phyloP scores from a whole-genome alignment of 2,888 invertebrate genomes.

The Dolomedes plantarius region DNA sequence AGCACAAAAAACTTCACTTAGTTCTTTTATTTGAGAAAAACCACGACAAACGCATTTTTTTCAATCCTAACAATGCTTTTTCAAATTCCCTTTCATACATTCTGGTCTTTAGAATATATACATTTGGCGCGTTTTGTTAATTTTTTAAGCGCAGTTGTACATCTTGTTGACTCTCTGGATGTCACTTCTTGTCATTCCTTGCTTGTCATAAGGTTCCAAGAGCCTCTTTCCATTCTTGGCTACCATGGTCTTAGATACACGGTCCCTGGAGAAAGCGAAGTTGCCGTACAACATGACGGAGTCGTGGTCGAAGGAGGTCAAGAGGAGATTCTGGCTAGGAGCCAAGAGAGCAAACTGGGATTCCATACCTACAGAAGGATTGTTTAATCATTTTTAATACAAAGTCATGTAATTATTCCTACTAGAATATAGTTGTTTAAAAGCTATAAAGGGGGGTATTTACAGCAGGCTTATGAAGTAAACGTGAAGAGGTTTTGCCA shows the following conservation, averaged over 20 bases:
- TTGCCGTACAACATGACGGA: conserved; percentile 73
- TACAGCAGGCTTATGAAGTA: too few relatives aligned
- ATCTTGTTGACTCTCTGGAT: conserved; percentile 55
- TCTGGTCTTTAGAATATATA: too few relatives aligned
- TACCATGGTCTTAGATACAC: conserved; percentile 51
- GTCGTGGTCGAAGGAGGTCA: conserved; percentile 68
- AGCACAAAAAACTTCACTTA: too few relatives aligned
- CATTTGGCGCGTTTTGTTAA: not conserved
- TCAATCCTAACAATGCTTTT: too few relatives aligned
- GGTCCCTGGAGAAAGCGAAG: conserved; percentile 58
- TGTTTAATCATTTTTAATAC: too few relatives aligned
- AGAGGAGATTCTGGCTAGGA: conserved; percentile 41
- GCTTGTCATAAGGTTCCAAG: conserved; percentile 68
- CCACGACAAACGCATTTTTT: too few relatives aligned
- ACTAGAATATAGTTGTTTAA: too few relatives aligned
- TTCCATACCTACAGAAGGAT: conserved; percentile 51
- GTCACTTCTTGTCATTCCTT: conserved; percentile 59
- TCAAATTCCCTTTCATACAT: too few relatives aligned
- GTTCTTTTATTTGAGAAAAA: too few relatives aligned
- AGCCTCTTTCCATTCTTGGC: conserved; percentile 57
- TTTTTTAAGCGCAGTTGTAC: conserved; percentile 71
- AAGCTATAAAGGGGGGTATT: too few relatives aligned
- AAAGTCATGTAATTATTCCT: too few relatives aligned
- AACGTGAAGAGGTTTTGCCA: too few relatives aligned
- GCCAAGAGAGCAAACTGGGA: conserved; percentile 62